phyloP scores from a whole-genome alignment of 23 tunicate species.

The Ciona savignyi region DNA sequence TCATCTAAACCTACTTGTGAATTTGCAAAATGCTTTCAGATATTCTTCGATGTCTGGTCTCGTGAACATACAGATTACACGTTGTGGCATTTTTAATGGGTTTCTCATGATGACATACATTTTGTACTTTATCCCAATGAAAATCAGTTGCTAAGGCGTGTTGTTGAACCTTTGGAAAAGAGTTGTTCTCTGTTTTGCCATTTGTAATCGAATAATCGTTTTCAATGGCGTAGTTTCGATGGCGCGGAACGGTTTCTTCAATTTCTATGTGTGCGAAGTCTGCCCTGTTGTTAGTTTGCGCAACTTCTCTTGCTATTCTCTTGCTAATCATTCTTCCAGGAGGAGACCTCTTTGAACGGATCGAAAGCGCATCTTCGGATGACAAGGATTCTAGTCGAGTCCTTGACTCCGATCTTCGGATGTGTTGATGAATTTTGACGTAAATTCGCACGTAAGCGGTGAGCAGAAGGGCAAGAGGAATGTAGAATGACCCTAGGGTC shows the following conservation, averaged over 20 bases:
- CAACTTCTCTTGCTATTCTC: neutral
- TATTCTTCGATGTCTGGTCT: neutral
- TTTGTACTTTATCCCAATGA: neutral
- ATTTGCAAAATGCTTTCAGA: neutral
- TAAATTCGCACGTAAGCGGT: constrained; percentile 36
- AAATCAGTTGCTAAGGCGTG: neutral
- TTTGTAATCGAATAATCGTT: neutral
- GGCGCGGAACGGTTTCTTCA: neutral
- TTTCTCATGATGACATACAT: no score
- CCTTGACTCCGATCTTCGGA: constrained; percentile 38
- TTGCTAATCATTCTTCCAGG: neutral
- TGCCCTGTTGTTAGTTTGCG: neutral
- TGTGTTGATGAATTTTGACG: constrained; percentile 16
- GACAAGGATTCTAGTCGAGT: constrained; percentile 15
- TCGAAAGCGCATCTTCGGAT: constrained; percentile 28
- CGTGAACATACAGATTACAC: neutral
- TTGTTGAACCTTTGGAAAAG: neutral
- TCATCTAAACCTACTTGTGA: neutral
- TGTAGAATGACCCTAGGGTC: constrained; percentile 46
- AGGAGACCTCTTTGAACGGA: neutral
- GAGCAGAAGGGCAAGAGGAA: constrained; percentile 27
- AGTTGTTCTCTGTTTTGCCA: neutral
- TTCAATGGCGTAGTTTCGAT: neutral
- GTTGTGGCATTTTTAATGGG: no score
- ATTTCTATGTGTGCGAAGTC: neutral